These are phyloP conservation scores for Ctenopoma multispine DNA, from an alignment of 2,797 vertebrate species.

Conservation along the genomic window DNA sequence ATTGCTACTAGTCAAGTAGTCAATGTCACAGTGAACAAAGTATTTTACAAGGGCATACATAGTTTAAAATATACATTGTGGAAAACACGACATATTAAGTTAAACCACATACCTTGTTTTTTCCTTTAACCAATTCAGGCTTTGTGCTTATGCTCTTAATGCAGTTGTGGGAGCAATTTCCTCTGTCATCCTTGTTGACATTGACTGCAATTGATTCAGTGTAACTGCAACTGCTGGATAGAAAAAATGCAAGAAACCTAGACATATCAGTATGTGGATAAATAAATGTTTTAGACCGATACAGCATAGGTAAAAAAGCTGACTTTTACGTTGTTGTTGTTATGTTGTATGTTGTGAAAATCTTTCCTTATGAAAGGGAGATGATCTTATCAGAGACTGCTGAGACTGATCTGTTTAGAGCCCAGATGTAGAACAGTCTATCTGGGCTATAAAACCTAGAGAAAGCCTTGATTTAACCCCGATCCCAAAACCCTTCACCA, in stretches of 20 bases:
- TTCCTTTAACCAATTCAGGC: slow-evolving; percentile 74
- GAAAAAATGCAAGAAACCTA: slow-evolving; percentile 35
- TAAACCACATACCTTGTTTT: slow-evolving; percentile 84
- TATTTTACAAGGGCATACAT: not conserved
- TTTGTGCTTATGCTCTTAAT: slow-evolving; percentile 79
- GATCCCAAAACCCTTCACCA: slow-evolving; percentile 44
- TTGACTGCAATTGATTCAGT: slow-evolving; percentile 53
- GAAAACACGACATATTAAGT: not conserved
- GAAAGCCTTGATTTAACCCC: slow-evolving; percentile 57
- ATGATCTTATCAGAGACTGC: slow-evolving; percentile 10
- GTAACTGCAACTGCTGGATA: slow-evolving; percentile 72
- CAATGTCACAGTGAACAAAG: slow-evolving; percentile 5
- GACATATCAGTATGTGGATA: not conserved
- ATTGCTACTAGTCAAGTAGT: slow-evolving; percentile 8
- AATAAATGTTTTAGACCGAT: slow-evolving; percentile 4
- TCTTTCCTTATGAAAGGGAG: slow-evolving; percentile 1
- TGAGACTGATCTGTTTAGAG: slow-evolving; percentile 19
- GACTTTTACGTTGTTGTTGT: not conserved
- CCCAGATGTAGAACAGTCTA: slow-evolving; percentile 22
- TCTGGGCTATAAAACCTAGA: slow-evolving; percentile 47
- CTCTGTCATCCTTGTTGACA: slow-evolving; percentile 13
- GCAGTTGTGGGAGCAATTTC: slow-evolving; percentile 72
- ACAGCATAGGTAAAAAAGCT: not conserved
- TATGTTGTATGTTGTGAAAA: too few species aligned
- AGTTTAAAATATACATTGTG: slow-evolving; percentile 7